A percentile compares a stretch with the other conserved stretches of the same genome.
Conservation (phyloP, 1,140 invertebrate genomes). For the Rhyacophila brunnea region DNA sequence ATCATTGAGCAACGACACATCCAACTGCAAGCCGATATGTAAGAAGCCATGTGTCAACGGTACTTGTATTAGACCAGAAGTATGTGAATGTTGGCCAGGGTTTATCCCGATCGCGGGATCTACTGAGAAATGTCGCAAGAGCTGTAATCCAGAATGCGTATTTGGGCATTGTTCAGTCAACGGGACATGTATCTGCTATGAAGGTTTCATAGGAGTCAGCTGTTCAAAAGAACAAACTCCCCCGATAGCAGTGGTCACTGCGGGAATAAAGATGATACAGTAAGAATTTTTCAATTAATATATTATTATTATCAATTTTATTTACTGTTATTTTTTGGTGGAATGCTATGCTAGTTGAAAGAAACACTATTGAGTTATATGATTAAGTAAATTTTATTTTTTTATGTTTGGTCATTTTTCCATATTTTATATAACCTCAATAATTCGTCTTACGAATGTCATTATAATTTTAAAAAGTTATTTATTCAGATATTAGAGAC, state of each 20-base stretch:
- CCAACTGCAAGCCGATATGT: neutral
- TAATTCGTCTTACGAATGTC: no score
- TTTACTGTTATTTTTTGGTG: no score
- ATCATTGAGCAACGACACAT: neutral
- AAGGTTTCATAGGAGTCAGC: neutral
- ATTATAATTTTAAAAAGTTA: no score
- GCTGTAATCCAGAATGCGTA: neutral
- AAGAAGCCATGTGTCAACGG: conserved; percentile 1
- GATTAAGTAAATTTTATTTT: no score
- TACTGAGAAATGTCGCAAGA: neutral
- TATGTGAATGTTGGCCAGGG: neutral
- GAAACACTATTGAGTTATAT: no score
- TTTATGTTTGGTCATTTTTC: no score
- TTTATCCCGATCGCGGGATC: neutral
- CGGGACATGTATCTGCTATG: neutral
- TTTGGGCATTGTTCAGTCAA: neutral
- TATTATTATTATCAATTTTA: no score
- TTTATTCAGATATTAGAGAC: no score
- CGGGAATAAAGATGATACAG: neutral
- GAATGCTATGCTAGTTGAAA: no score
- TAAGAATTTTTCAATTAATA: neutral
- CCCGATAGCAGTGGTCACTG: neutral
- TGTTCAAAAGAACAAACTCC: neutral
- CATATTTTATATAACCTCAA: no score
- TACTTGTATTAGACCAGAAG: neutral